A percentile compares a stretch with the other conserved stretches of the same genome.
Evolutionary conservation across 2,797 vertebrate genomes (phyloP).

Genomic region (Danio aesculapii): DNA sequence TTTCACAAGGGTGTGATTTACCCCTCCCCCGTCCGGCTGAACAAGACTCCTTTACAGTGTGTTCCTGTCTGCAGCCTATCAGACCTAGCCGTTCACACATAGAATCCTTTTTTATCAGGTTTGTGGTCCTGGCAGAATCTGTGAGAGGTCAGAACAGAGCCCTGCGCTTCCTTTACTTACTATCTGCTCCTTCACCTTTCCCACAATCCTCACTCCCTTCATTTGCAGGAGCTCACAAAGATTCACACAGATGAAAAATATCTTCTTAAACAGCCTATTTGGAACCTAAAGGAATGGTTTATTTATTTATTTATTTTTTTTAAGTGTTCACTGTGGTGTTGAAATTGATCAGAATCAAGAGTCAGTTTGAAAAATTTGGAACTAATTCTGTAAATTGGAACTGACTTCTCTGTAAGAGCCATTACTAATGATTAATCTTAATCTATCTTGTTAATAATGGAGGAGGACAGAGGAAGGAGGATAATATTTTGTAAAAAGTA

Average conservation of each 20-base stretch:
- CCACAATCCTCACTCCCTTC: slow-evolving; percentile 34
- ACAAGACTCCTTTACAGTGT: background rate
- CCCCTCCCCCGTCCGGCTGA: background rate
- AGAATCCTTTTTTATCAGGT: slow-evolving; percentile 10
- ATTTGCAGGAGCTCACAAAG: slow-evolving; percentile 6
- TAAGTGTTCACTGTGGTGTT: background rate
- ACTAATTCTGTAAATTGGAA: no score
- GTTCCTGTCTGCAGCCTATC: slow-evolving; percentile 32
- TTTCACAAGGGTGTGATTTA: background rate
- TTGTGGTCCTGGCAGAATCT: slow-evolving; percentile 5
- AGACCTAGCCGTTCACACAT: background rate
- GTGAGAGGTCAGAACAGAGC: slow-evolving; percentile 8
- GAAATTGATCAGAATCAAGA: no score
- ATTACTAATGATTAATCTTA: no score
- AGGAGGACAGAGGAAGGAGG: no score
- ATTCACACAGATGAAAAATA: background rate
- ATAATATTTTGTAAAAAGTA: no score
- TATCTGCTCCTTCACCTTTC: slow-evolving; percentile 52
- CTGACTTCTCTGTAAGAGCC: no score
- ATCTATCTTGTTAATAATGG: no score
- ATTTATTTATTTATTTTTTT: no score
- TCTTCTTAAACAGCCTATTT: background rate
- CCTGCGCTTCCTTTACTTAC: slow-evolving; percentile 28
- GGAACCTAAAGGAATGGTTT: background rate
- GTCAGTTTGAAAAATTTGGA: no score